Conservation (phyloP, 2,888 invertebrate genomes). For the Drosophila quinaria region DNA sequence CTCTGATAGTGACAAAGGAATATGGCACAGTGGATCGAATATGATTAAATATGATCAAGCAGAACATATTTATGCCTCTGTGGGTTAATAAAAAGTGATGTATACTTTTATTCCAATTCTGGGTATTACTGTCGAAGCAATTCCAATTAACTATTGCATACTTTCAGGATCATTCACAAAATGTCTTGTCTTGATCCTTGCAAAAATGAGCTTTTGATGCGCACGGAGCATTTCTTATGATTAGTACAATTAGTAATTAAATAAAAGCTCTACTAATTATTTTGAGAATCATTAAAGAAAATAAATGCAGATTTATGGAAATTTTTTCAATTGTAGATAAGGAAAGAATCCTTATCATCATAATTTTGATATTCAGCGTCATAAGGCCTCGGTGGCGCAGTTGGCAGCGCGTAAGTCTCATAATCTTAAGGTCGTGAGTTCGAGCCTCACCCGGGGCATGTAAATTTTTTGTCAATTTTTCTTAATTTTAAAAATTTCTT, state of each 20-base stretch:
- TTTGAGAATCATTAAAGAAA: not conserved
- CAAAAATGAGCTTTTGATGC: not conserved
- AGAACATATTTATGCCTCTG: not conserved
- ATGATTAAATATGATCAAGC: not conserved
- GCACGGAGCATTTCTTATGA: too few species aligned
- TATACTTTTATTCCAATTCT: not conserved
- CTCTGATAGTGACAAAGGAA: not conserved
- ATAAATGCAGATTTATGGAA: not conserved
- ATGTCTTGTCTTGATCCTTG: not conserved
- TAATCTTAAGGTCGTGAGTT: slow-evolving; percentile 86
- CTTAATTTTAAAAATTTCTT: not conserved
- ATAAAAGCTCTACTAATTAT: not conserved
- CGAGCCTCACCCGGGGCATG: slow-evolving; percentile 85
- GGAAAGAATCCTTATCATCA: slow-evolving; percentile 4
- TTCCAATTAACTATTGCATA: not conserved
- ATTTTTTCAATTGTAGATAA: not conserved
- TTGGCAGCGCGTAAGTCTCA: slow-evolving; percentile 86
- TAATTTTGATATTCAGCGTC: slow-evolving; percentile 13
- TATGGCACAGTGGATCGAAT: not conserved
- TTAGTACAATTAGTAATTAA: not conserved
- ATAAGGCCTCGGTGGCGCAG: slow-evolving; percentile 86
- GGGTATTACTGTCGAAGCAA: not conserved
- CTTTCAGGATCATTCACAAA: slow-evolving; percentile 7
- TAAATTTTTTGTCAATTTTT: slow-evolving; percentile 34
- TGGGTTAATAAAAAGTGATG: not conserved